phyloP scores from a whole-genome alignment of 2,113 vertebrate species.

The Rhinoderma darwinii region DNA sequence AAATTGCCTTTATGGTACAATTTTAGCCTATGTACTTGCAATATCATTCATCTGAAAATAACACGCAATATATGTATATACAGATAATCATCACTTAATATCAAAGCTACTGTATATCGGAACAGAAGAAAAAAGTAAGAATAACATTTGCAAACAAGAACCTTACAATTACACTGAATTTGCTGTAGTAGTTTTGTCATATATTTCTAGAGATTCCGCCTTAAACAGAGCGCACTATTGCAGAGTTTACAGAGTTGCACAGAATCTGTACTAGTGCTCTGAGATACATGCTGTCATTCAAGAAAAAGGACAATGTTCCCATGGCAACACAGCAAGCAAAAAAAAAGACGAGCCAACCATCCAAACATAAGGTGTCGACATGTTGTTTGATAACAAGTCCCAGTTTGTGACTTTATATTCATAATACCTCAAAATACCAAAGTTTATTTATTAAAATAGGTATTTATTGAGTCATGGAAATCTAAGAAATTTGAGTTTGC shows the following conservation, averaged over 20 bases:
- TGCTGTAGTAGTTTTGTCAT: not conserved
- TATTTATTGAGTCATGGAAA: too few relatives aligned
- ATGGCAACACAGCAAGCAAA: constrained; percentile 4
- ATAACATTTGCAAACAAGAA: too few relatives aligned
- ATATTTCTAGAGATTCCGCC: not conserved
- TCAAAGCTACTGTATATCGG: too few relatives aligned
- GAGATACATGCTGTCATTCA: not conserved
- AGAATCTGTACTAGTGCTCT: not conserved
- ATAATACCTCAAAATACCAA: too few relatives aligned
- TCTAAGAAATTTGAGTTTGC: too few relatives aligned
- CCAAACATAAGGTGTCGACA: not conserved
- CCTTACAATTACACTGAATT: not conserved
- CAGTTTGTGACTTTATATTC: not conserved
- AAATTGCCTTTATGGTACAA: too few relatives aligned
- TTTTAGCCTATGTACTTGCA: too few relatives aligned
- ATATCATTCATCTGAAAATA: too few relatives aligned
- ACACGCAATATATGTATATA: too few relatives aligned
- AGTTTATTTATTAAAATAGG: too few relatives aligned
- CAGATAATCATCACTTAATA: too few relatives aligned
- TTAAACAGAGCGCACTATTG: not conserved
- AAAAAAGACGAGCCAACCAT: not conserved
- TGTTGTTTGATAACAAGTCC: not conserved
- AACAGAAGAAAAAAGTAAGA: too few relatives aligned
- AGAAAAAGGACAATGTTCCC: not conserved
- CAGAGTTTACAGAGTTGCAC: not conserved